Base-by-base conservation (phyloP, 2,113 vertebrate genomes). In the Trichomycterus rosablanca region DNA sequence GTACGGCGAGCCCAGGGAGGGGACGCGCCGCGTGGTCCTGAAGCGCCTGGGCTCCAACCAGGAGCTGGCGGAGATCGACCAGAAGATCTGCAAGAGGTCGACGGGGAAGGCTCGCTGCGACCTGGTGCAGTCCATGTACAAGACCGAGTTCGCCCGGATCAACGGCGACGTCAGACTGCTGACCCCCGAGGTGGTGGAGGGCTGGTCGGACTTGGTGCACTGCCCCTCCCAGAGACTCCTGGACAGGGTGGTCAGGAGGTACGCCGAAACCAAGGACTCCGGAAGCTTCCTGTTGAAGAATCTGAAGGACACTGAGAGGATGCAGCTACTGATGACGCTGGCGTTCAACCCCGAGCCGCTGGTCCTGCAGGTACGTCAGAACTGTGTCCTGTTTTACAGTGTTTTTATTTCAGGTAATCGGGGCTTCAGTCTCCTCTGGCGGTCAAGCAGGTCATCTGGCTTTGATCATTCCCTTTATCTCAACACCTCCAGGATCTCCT, bases 161-260 rank as follows among this genome's bases (percentile, higher is more conserved):
- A 98, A 98, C 67, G 96, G 96, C 14, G 94, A 96, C 51, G 95
- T 97, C 63, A 87, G 96, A 24, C 88, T 98, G 58, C 92, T 98
- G 67, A 98, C 95, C 40, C 96, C 96, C 2, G 95, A 93, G 43
- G 93, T 93, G 55, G 96, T 98, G 77, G 94, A 98, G 80, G 96
- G 96, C 62, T 98, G 96, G 96, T 98, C 96, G 1, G 96, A 98
- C 80, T 84, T 98, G 79, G 96, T 98, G 78, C 95, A 98, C 82
- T 98, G 96, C 78, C 96, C 96, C 44, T 98, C 95, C 40, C 96
- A 98, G 86, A 91, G 96, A 78, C 85, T 98, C 69, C 91, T 98
- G 50, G 96, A 98, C 85, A 86, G 96, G 16, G 86, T 97, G 69
- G 95, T 98, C 53, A 89, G 96, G 71, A 89, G 96, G 73, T 98